Evolutionary conservation across 2,888 invertebrate genomes (phyloP).

Genomic region (Reticulitermes lucifugus): DNA sequence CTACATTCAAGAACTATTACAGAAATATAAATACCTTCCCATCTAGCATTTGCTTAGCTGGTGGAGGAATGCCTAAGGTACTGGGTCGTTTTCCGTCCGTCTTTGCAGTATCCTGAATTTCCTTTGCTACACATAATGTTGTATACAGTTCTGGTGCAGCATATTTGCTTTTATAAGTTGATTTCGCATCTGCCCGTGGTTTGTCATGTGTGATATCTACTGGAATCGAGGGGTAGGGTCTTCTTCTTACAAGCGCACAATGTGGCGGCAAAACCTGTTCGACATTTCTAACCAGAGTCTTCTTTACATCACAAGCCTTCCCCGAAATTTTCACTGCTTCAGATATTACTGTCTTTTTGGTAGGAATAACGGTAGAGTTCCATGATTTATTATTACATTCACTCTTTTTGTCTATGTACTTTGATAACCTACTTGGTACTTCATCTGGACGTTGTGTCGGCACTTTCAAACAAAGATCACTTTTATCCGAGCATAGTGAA

Average conservation of each 20-base stretch:
- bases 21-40: conserved; percentile 26
- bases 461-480: background rate
- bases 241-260: background rate
- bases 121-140: conserved; percentile 41
- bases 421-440: background rate
- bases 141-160: conserved; percentile 33
- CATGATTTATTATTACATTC: background rate
- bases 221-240: background rate
- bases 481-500: conserved; percentile 9
- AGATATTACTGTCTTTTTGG: background rate
- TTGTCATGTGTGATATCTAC: conserved; percentile 4
- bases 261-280: background rate
- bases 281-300: conserved; percentile 22
- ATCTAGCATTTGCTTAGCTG: conserved; percentile 38
- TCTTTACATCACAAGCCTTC: background rate
- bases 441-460: background rate
- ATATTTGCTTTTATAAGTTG: conserved; percentile 25
- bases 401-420: background rate
- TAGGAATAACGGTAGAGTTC: background rate
- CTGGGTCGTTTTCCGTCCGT: background rate
- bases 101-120: conserved; percentile 12
- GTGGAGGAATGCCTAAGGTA: background rate
- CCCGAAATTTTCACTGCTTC: background rate
- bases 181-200: background rate
- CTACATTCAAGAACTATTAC: too few species aligned